These are phyloP conservation scores for Otolemur garnettii DNA, from an alignment of 2,113 vertebrate genomes.

Conservation along the genomic window DNA sequence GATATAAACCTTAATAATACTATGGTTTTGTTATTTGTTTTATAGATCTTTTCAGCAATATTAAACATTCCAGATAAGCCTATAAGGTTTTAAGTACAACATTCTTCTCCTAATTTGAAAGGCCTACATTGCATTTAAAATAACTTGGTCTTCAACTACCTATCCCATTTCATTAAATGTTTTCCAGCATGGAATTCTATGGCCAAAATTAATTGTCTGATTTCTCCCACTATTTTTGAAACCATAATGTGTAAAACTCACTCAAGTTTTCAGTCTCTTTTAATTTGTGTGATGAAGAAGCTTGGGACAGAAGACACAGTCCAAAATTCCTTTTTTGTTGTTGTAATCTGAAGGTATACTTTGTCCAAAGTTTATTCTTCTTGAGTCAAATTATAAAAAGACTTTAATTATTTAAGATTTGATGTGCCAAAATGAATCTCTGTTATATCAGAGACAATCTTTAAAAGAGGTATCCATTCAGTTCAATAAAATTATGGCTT, in stretches of 20 bases:
- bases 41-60: background rate
- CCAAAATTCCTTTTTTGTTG: background rate
- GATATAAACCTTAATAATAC: background rate
- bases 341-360: background rate
- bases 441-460: background rate
- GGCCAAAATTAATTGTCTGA: background rate
- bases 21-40: background rate
- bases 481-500: background rate
- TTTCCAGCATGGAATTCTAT: background rate
- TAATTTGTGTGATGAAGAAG: background rate
- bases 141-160: background rate
- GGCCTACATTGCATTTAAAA: background rate
- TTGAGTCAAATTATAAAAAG: background rate
- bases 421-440: background rate
- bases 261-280: background rate
- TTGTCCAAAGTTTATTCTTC: background rate
- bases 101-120: background rate
- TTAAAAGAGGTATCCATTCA: background rate
- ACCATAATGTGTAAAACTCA: background rate
- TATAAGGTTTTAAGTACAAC: background rate
- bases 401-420: background rate
- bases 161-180: background rate
- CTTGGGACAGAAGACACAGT: background rate
- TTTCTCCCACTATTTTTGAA: background rate
- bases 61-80: background rate